Evolutionary conservation across 2,113 vertebrate species (phyloP), one percentile per base, ranked within the genome.

Genomic region (Dicrurus megarhynchus): DNA sequence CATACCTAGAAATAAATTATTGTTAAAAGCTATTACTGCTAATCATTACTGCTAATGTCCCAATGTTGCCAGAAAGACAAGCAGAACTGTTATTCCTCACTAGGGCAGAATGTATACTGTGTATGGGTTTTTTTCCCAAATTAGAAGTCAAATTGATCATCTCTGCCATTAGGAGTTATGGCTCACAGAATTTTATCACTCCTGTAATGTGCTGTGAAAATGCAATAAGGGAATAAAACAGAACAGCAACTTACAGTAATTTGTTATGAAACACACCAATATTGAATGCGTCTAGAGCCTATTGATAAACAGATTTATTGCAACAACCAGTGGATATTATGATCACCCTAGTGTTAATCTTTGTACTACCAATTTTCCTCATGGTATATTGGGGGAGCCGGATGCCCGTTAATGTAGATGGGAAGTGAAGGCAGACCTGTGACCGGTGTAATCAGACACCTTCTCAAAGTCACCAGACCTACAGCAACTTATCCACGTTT

Each of bases 261-360:
- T 96, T n/a, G 37, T 92, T 91, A 89, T 39, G 77, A 93, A 97
- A 94, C 3, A 24, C 50, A 94, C 21, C 65, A 69, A 79, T 90
- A 95, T 89, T 90, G 84, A 94, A 84, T 53, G 42, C 80, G 84
- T 86, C 95, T 89, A 91, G 79, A 84, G 65, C 32, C 37, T 92
- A 95, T 83, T 96, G 96, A 94, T 94, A 95, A 96, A 97, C 87
- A 95, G 79, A 95, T 94, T 84, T 80, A 86, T 85, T 91, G 80
- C 41, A 92, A 95, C 80, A 95, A 71, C 53, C 46, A 50, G 35
- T 28, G 46, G 73, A 69, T 76, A 46, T 89, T 94, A 84, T 20
- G 49, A 90, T 71, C 10, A 2, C 33, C 6, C 47, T 42, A 27
- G 16, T 46, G 61, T 82, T 92, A 77, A 92, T 94, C 88, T 96